Evolutionary conservation across 2,888 invertebrate species (phyloP), one percentile per base, ranked within the genome.

Genomic region (Aleiodes alternator): DNA sequence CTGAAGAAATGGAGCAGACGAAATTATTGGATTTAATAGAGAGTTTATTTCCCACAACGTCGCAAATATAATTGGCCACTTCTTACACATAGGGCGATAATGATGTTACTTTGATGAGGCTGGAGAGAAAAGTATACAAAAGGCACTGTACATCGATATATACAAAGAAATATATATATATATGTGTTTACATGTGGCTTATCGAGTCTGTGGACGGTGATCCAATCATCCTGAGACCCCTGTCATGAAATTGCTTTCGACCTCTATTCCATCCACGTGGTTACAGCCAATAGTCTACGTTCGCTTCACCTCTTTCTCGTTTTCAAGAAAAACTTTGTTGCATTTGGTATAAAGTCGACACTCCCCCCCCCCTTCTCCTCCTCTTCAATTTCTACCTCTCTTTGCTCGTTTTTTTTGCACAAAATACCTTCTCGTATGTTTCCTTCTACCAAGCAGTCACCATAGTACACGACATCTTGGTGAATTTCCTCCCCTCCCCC

Each of bases 191-290:
- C 8, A 66, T 48, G 11, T 56, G n/a, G 48, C 82, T 85, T 87
- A 87, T 87, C 84, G 85, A 84, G 84, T 84, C 83, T 81, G 80
- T 78, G 76, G 79, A 82, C 79, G 83, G 84, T 86, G 87, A 87
- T 87, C 87, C 87, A 87, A 87, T 87, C 87, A 87, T 87, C 86
- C 83, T 85, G 82, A 87, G 86, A 85, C 84, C 82, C 68, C 84
- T 86, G 87, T 87, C 87, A 85, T 85, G 86, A 86, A 87, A 87
- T 87, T 87, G 85, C 86, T 84, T 85, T 83, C 82, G 79, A 84
- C 81, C 82, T 84, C 86, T 84, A 87, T 86, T 86, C 86, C 82
- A 82, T 83, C 84, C 86, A 83, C 84, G 83, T 86, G 85, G 85
- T 34, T 83, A 84, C 81, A 84, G 83, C 84, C 86, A 87, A 87